Evolutionary conservation across 1,140 invertebrate species (phyloP), one percentile per base, ranked within the genome.

Genomic region (Trissolcus basalis): DNA sequence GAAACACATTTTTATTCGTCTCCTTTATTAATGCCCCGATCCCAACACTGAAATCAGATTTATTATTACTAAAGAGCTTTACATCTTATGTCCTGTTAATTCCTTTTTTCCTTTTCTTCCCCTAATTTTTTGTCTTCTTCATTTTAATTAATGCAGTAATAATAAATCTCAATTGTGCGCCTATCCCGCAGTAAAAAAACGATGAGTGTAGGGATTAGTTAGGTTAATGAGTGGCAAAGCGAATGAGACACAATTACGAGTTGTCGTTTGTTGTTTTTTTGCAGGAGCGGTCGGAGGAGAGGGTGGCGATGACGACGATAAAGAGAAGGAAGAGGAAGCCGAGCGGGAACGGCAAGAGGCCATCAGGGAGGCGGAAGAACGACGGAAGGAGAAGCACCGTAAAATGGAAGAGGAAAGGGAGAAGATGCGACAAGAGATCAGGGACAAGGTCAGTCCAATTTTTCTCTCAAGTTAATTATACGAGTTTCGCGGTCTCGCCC

Each of bases 321-420:
- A 96, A 91, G 95, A 97, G 89, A 96, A 96, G 91, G 95, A 96
- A 89, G 96, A 97, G 86, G 95, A 97, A 88, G 96, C 96, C 80
- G 96, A 98, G 91, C 93, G 96, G 81, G 96, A 98, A 88, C 91
- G 96, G 81, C 92, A 94, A 88, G 96, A 97, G 87, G 96, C 96
- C 81, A 95, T 98, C 88, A 91, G 93, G 81, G 96, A 98, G 86
- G 96, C 96, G 55, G 96, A 98, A 87, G 96, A 98, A 78, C 91
- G 96, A 82, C 91, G 96, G 83, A 97, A 97, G 91, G 96, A 98
- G 89, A 98, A 98, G 86, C 96, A 98, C 89, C 92, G 96, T 80
- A 98, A 98, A 90, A 98, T 98, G 96, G 97, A 99, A 88, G 96
- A 97, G 81, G 97, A 99, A 88, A 90, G 97, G 77, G 97, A 99